phyloP scores from a whole-genome alignment of 2,888 invertebrate genomes.

The Drosophila mulleri region DNA sequence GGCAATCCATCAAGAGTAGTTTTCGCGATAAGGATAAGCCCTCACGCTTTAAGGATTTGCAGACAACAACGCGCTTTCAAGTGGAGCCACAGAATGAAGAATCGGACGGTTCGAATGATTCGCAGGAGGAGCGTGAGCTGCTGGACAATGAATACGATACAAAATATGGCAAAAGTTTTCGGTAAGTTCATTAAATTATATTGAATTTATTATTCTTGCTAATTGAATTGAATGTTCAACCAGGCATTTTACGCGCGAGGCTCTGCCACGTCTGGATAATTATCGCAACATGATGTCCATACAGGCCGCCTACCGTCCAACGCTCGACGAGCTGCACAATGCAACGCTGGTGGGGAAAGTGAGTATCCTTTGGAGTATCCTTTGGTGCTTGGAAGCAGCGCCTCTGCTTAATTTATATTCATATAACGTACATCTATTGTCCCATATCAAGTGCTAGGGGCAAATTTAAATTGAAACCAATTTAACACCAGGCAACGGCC shows the following conservation, averaged over 20 bases:
- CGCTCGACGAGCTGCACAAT: conserved; percentile 95
- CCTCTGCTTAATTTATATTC: too few relatives aligned
- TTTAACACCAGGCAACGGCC: conserved; percentile 21
- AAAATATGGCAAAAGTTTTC: conserved; percentile 92
- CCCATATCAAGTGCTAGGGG: background rate
- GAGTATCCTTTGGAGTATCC: conserved; percentile 73
- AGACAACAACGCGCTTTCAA: conserved; percentile 88
- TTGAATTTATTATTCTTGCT: background rate
- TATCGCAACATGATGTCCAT: conserved; percentile 95
- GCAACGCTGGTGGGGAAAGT: conserved; percentile 92
- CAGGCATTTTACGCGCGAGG: conserved; percentile 94
- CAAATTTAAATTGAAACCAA: conserved; percentile 23
- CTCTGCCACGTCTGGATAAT: conserved; percentile 94
- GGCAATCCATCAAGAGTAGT: conserved; percentile 87
- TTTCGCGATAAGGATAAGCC: conserved; percentile 88
- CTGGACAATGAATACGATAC: conserved; percentile 87
- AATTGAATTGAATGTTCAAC: background rate
- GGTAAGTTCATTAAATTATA: conserved; percentile 85
- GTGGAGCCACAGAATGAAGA: conserved; percentile 85
- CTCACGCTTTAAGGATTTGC: conserved; percentile 87
- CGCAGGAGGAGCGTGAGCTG: conserved; percentile 85
- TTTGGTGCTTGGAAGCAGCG: too few relatives aligned
- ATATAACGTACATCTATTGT: conserved; percentile 9
- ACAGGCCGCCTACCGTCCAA: conserved; percentile 94
- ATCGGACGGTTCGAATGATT: conserved; percentile 85